Evolutionary conservation across 2,888 invertebrate species (phyloP), one percentile per base, ranked within the genome.

Genomic region (Apeira syringaria): DNA sequence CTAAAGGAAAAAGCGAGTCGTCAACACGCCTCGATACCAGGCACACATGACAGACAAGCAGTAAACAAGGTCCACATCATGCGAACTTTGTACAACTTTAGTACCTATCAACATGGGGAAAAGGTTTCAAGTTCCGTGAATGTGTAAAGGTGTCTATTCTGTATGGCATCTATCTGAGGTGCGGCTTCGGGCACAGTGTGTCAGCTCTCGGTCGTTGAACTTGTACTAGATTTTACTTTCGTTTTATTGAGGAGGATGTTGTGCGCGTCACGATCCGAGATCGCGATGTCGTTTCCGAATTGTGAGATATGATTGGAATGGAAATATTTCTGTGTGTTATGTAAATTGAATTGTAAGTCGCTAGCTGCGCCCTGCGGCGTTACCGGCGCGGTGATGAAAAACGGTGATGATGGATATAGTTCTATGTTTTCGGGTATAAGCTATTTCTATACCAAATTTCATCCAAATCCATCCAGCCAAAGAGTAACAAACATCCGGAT

Each of bases 161-260:
- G 41, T 41, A 50, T 48, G 36, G 52, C 38, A 45, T 50, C 41
- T 43, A 45, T 50, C 41, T 43, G 45, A 54, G 68, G 68, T 58
- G 62, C 55, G 61, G 61, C 64, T 49, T 62, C 68, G 69, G 79
- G 83, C 78, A 79, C 81, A 83, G 74, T 86, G 75, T 86, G 86
- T 79, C 85, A 82, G 64, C 34, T 54, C 49, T 56, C 64, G 87
- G 84, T 81, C 85, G 64, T 77, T 83, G 86, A 68, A 70, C 85
- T 65, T 60, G 38, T 36, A 64, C 71, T 60, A 68, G 68, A 84
- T 86, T 87, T 88, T 85, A 83, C 87, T 87, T 88, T 88, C 87
- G 77, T 80, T 83, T 72, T 68, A 73, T 64, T 57, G 56, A 68
- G 54, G 66, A 70, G 54, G 67, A 65, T 63, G 64, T 52, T 53